A percentile compares a stretch with the other conserved stretches of the same genome.
These are phyloP conservation scores for Propsilocerus akamusi DNA, from an alignment of 1,140 invertebrate genomes.

Conservation along the genomic window DNA sequence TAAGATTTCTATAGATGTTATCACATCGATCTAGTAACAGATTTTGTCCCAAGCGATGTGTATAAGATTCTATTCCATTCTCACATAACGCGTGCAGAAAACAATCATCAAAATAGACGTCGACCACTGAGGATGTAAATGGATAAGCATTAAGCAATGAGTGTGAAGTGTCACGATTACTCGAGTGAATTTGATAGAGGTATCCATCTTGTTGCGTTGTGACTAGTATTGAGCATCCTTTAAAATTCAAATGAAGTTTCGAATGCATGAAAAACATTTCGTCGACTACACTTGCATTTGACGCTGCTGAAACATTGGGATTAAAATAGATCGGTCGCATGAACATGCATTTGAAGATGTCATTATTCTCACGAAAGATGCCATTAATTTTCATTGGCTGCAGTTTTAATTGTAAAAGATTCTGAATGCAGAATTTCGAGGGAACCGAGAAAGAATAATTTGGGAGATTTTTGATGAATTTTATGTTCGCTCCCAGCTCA, in stretches of 20 bases:
- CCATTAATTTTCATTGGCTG: background rate
- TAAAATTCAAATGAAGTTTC: background rate
- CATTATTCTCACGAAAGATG: background rate
- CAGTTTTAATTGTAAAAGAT: background rate
- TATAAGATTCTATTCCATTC: constrained; percentile 61
- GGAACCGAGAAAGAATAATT: no score
- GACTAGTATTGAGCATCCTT: background rate
- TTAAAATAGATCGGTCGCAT: background rate
- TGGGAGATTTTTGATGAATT: background rate
- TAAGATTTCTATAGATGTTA: constrained; percentile 25
- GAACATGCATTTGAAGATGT: background rate
- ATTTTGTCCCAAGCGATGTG: constrained; percentile 40
- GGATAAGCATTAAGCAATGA: constrained; percentile 27
- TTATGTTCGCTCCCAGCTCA: background rate
- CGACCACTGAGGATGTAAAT: constrained; percentile 48
- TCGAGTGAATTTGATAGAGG: constrained; percentile 5
- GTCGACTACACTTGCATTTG: no score
- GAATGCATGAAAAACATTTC: background rate
- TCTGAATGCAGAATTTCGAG: background rate
- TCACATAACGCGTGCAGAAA: constrained; percentile 56
- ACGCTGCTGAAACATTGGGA: background rate
- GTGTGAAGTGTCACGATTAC: background rate
- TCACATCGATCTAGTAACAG: constrained; percentile 19
- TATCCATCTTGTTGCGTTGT: constrained; percentile 6
- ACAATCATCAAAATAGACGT: constrained; percentile 43